phyloP scores from a whole-genome alignment of 2,888 invertebrate genomes.

The Nemurella pictetii region DNA sequence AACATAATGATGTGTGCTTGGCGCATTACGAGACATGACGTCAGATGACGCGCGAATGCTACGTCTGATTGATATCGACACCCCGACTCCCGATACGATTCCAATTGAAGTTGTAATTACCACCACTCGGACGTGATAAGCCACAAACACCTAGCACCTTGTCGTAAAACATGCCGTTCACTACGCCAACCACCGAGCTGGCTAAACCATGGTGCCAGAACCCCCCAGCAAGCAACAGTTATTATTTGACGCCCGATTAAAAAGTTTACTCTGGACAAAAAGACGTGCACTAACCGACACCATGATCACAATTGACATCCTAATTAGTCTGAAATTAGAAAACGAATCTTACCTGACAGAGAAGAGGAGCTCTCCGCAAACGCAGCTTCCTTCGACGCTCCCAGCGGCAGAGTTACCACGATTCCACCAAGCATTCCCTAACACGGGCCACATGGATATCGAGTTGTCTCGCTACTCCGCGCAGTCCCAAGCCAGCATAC shows the following conservation, averaged over 20 bases:
- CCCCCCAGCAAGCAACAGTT: not conserved
- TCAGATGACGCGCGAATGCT: too few species aligned
- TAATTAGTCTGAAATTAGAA: not conserved
- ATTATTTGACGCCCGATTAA: not conserved
- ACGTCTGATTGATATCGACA: too few species aligned
- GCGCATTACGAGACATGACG: too few species aligned
- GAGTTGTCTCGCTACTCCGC: slow-evolving; percentile 36
- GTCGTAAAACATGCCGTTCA: not conserved
- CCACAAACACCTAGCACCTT: too few species aligned
- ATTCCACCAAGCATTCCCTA: slow-evolving; percentile 1
- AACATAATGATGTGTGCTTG: too few species aligned
- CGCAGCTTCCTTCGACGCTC: not conserved
- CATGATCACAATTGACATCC: not conserved
- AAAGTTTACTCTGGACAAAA: not conserved
- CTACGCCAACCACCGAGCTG: not conserved
- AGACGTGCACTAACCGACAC: not conserved
- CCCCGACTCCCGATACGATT: too few species aligned
- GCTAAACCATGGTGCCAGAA: not conserved
- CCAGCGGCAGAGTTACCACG: not conserved
- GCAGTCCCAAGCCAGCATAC: slow-evolving; percentile 34
- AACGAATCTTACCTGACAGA: not conserved
- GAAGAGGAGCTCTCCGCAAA: not conserved
- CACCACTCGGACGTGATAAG: too few species aligned
- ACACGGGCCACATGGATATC: slow-evolving; percentile 39
- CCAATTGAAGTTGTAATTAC: too few species aligned